Evolutionary conservation across 64 coral and sea anemone species (phyloP).

Genomic region (Pocillopora verrucosa): DNA sequence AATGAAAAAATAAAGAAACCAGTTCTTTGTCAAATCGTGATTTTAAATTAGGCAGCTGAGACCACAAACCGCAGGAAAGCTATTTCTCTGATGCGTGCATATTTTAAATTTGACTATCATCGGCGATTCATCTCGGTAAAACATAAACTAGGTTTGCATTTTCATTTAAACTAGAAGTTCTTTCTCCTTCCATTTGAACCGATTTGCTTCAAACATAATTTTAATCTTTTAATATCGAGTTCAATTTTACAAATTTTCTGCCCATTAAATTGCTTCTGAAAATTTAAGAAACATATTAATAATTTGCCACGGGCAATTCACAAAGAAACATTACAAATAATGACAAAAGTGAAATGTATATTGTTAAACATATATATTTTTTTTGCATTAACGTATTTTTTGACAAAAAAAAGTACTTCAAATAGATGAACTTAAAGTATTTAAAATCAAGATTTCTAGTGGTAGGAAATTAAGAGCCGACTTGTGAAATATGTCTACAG

Average conservation of each 20-base stretch:
- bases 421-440: too few relatives aligned
- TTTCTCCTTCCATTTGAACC: background rate
- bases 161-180: background rate
- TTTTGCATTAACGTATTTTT: too few relatives aligned
- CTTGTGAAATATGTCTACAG: background rate
- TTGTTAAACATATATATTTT: too few relatives aligned
- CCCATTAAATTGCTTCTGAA: background rate
- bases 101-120: slow-evolving; percentile 24
- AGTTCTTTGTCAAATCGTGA: background rate
- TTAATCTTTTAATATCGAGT: background rate
- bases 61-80: slow-evolving; percentile 17
- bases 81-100: background rate
- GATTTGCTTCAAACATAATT: background rate
- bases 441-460: background rate
- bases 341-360: too few relatives aligned
- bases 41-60: slow-evolving; percentile 18
- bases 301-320: background rate
- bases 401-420: too few relatives aligned
- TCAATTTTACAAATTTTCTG: background rate
- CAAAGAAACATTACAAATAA: background rate
- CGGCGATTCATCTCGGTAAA: background rate
- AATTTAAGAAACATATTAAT: background rate
- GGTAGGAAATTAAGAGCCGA: background rate
- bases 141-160: background rate
- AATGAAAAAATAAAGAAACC: background rate